Conservation (phyloP, 2,888 invertebrate species). For the Eretmocerus hayati region DNA sequence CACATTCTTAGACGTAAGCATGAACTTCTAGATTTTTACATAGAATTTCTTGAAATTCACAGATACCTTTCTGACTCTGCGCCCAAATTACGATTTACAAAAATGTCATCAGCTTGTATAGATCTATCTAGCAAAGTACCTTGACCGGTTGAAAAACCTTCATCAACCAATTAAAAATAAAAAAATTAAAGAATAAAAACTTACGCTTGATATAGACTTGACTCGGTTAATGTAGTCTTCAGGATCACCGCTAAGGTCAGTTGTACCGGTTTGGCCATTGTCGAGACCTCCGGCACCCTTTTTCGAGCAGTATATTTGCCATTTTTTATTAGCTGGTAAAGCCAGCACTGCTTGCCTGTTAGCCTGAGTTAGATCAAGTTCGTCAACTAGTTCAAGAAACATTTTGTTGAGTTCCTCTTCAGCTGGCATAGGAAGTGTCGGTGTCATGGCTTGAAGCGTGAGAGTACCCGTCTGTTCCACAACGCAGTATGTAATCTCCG, state of each 20-base stretch:
- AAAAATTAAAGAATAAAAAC: too few species aligned
- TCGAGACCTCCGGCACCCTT: conserved; percentile 59
- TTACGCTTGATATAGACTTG: conserved; percentile 71
- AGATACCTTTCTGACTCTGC: too few species aligned
- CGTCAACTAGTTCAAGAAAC: conserved; percentile 93
- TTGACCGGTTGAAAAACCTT: too few species aligned
- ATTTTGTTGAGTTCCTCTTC: conserved; percentile 87
- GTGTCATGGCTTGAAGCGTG: conserved; percentile 81
- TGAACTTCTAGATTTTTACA: too few species aligned
- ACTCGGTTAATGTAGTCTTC: conserved; percentile 90
- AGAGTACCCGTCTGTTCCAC: conserved; percentile 83
- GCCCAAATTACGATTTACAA: too few species aligned
- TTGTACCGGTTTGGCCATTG: conserved; percentile 54
- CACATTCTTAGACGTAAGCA: too few species aligned
- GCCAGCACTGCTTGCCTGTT: conserved; percentile 92
- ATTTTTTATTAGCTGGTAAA: conserved; percentile 89
- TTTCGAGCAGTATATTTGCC: conserved; percentile 95
- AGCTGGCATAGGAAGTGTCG: conserved; percentile 89
- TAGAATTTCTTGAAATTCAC: too few species aligned
- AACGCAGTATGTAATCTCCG: conserved; percentile 91
- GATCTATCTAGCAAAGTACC: too few species aligned
- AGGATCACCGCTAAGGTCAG: conserved; percentile 69
- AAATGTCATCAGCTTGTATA: too few species aligned
- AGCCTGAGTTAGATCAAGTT: conserved; percentile 85
- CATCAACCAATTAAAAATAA: too few species aligned